Percentiles rank a stretch among this genome's conserved stretches.
These are phyloP conservation scores for Peromyscus melanophrys DNA, from an alignment of 2,797 vertebrate species.

Conservation along the genomic window DNA sequence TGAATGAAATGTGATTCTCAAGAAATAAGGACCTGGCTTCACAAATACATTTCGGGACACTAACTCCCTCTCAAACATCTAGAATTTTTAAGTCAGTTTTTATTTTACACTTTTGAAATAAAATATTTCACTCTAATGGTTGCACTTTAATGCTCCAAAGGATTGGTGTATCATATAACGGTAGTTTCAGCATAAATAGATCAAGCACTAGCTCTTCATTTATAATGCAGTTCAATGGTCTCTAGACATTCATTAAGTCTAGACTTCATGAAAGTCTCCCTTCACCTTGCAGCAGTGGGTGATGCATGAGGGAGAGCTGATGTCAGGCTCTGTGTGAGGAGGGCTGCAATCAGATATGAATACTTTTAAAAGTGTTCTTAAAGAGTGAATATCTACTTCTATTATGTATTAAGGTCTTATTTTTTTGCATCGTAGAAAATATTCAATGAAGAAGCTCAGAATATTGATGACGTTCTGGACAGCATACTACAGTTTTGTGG, in stretches of 20 bases:
- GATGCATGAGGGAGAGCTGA: not conserved
- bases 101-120: conserved; percentile 63
- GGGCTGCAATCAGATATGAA: not conserved
- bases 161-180: conserved; percentile 1
- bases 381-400: not conserved
- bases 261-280: not conserved
- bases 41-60: conserved; percentile 64
- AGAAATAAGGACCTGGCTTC: conserved; percentile 42
- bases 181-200: conserved; percentile 25
- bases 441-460: not conserved
- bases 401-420: not conserved
- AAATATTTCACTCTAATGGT: conserved; percentile 14
- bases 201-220: conserved; percentile 2
- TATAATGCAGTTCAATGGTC: not conserved
- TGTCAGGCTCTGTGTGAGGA: not conserved
- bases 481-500: not conserved
- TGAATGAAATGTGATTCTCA: conserved; percentile 76
- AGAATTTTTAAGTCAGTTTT: conserved; percentile 27
- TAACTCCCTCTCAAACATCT: conserved; percentile 68
- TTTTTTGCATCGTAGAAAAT: conserved; percentile 24
- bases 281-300: not conserved
- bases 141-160: conserved; percentile 12
- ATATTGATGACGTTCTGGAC: not conserved
- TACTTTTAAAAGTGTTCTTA: not conserved
- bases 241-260: conserved; percentile 14